Percentiles rank a stretch among this genome's conserved stretches.
phyloP scores from a whole-genome alignment of 2,113 vertebrate genomes.

The Platichthys flesus region DNA sequence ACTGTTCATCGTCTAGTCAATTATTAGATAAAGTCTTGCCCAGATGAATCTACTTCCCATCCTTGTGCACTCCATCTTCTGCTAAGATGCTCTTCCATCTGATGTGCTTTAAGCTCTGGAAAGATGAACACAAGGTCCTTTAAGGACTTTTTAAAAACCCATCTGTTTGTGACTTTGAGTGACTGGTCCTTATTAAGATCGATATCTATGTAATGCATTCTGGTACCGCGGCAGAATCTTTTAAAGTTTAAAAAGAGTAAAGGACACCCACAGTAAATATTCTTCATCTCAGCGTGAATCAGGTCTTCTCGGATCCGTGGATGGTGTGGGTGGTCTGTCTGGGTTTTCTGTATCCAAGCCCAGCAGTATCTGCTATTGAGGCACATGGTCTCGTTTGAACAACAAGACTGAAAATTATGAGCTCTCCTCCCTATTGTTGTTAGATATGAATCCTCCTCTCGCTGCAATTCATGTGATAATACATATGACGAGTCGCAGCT shows the following conservation, averaged over 20 bases:
- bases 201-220: slow-evolving; percentile 66
- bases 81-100: slow-evolving; percentile 20
- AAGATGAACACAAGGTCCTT: slow-evolving; percentile 60
- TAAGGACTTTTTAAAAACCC: slow-evolving; percentile 18
- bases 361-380: slow-evolving; percentile 1
- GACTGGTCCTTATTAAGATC: slow-evolving; percentile 71
- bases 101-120: slow-evolving; percentile 39
- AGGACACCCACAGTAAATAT: slow-evolving; percentile 44
- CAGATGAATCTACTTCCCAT: background rate
- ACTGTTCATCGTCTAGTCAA: too few species aligned
- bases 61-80: background rate
- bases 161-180: slow-evolving; percentile 49
- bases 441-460: slow-evolving; percentile 4
- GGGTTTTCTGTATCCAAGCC: slow-evolving; percentile 4
- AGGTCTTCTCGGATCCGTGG: background rate
- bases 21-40: too few species aligned
- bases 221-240: slow-evolving; percentile 51
- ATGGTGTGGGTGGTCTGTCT: background rate
- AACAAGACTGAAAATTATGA: slow-evolving; percentile 44
- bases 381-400: slow-evolving; percentile 34
- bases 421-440: slow-evolving; percentile 29
- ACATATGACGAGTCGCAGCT: background rate
- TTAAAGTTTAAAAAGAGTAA: slow-evolving; percentile 23
- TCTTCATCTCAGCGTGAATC: slow-evolving; percentile 39
- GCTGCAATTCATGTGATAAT: slow-evolving; percentile 34